A percentile compares a stretch with the other conserved stretches of the same genome.
phyloP scores from a whole-genome alignment of 2,888 invertebrate genomes.

The Hylaea fasciaria region DNA sequence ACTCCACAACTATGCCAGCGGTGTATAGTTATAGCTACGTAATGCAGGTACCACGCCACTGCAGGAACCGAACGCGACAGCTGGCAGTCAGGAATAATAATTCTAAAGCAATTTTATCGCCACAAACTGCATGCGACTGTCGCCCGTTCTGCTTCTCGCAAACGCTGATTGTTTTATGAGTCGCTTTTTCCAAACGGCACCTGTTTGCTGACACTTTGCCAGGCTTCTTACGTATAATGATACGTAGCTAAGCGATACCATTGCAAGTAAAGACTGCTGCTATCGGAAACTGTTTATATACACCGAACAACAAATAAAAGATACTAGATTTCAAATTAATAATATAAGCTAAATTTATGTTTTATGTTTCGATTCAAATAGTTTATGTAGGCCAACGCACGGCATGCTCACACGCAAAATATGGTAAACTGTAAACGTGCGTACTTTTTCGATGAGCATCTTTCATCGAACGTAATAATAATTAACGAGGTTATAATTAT shows the following conservation, averaged over 20 bases:
- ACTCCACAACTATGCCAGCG: background rate
- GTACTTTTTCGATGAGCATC: too few relatives aligned
- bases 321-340: too few relatives aligned
- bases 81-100: conserved; percentile 64
- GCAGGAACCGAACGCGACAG: conserved; percentile 47
- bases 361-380: too few relatives aligned
- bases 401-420: too few relatives aligned
- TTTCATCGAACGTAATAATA: too few relatives aligned
- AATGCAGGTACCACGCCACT: conserved; percentile 41
- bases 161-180: conserved; percentile 42
- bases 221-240: conserved; percentile 7
- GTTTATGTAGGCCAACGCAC: too few relatives aligned
- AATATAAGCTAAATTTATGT: too few relatives aligned
- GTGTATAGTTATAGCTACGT: conserved; percentile 4
- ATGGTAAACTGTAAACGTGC: too few relatives aligned
- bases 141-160: conserved; percentile 40
- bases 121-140: conserved; percentile 63
- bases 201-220: conserved; percentile 22
- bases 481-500: too few relatives aligned
- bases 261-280: too few relatives aligned
- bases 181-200: conserved; percentile 28
- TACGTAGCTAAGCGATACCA: background rate
- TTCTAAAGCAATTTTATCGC: conserved; percentile 64
- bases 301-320: too few relatives aligned
- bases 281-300: too few relatives aligned